These are phyloP conservation scores for Dryoscopus gambensis DNA, from an alignment of 2,113 vertebrate species.

Conservation along the genomic window DNA sequence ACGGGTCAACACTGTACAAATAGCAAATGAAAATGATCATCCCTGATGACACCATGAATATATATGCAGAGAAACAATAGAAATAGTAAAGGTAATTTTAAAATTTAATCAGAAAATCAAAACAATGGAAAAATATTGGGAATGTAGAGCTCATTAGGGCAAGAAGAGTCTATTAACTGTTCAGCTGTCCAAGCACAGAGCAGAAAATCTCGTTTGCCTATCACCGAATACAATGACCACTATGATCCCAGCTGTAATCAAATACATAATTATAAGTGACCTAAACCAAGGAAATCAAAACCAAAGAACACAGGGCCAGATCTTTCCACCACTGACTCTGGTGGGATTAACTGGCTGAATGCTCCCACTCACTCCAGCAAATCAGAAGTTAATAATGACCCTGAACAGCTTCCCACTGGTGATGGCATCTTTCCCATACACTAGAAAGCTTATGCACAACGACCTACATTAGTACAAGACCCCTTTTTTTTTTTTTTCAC, in stretches of 20 bases:
- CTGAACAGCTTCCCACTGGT: not conserved
- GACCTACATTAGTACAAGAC: slow-evolving; percentile 10
- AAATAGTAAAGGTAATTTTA: slow-evolving; percentile 9
- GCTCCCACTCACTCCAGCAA: not conserved
- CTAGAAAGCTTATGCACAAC: not conserved
- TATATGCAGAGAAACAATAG: not conserved
- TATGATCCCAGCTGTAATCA: slow-evolving; percentile 10
- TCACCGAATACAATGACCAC: not conserved
- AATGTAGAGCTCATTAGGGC: not conserved
- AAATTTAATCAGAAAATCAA: slow-evolving; percentile 47
- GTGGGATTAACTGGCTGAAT: not conserved
- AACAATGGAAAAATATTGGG: slow-evolving; percentile 24
- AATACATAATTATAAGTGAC: not conserved
- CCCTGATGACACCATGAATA: not conserved
- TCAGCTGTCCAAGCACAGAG: not conserved
- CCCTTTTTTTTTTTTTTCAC: not conserved
- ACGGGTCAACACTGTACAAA: not conserved
- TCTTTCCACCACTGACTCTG: not conserved
- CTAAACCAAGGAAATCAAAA: slow-evolving; percentile 18
- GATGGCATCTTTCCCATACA: not conserved
- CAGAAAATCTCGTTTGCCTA: slow-evolving; percentile 41
- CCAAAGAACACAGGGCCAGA: not conserved
- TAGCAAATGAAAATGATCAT: not conserved
- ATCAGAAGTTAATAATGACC: slow-evolving; percentile 20
- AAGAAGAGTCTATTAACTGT: slow-evolving; percentile 13